Evolutionary conservation across 2,113 vertebrate genomes (phyloP), one percentile per base, ranked within the genome.

Genomic region (Dicentrarchus labrax): DNA sequence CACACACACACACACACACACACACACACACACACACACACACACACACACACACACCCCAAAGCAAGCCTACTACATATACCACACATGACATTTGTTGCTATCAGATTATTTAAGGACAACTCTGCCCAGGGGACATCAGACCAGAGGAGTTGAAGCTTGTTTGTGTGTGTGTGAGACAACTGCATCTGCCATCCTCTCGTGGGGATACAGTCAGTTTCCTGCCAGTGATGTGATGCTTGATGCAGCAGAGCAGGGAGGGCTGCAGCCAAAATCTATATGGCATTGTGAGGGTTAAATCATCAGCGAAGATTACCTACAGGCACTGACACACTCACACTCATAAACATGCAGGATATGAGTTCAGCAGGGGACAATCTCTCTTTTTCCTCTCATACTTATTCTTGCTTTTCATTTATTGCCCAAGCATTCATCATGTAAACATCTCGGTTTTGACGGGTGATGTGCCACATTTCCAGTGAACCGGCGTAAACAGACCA

Each of bases 101-200:
- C 38, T 54, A 47, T 39, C 51, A 71, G 65, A 64, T 79, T 38
- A 47, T 80, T 73, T 84, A 6, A 80, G 75, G 78, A 81, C 73
- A 64, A 72, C 21, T 67, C 66, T 59, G 48, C 77, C 51, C 60
- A 50, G n/a, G 51, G 36, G 61, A 62, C 24, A 10, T 74, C 65
- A 80, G 36, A 78, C 41, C 57, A 51, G 56, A 65, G 24, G 72
- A 53, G 39, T 39, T 50, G 61, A 67, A 36, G 61, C 22, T 21
- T 85, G 47, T 65, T 39, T 45, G 51, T 19, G n/a, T 76, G 75
- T 86, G 48, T 70, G 73, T 65, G 45, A 41, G 43, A 84, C 88
- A 91, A 88, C 85, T 86, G 82, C 59, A 68, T 72, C 57, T 85
- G 73, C 78, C 75, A 71, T 71, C 72, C 82, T 80, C 83, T 61